Percentiles rank a stretch among this genome's conserved stretches.
Evolutionary conservation across 1,140 invertebrate species (phyloP).

Genomic region (Ceratina australensis): DNA sequence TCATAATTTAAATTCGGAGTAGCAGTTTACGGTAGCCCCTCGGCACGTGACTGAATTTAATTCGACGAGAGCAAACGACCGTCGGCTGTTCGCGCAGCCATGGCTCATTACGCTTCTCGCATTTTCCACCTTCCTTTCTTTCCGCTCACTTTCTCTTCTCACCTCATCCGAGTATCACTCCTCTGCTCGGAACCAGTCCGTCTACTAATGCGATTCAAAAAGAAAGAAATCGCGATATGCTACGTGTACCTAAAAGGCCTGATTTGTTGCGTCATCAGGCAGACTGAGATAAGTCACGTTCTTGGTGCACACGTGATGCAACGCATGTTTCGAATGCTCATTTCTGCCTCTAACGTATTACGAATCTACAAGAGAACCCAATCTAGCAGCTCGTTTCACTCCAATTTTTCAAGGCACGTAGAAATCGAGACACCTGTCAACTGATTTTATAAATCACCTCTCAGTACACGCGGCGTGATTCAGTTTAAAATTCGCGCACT

Average conservation of each 20-base stretch:
- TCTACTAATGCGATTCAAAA: too few species aligned
- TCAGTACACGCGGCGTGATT: too few species aligned
- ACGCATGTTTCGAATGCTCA: background rate
- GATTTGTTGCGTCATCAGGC: slow-evolving; percentile 2
- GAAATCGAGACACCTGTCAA: too few species aligned
- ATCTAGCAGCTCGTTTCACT: slow-evolving; percentile 4
- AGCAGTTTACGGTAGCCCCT: slow-evolving; percentile 29
- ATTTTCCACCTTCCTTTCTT: background rate
- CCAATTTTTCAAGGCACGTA: too few species aligned
- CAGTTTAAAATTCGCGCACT: too few species aligned
- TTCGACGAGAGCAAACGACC: slow-evolving; percentile 24
- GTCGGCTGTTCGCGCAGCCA: slow-evolving; percentile 15
- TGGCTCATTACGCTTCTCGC: slow-evolving; percentile 35
- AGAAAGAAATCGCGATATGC: slow-evolving; percentile 7
- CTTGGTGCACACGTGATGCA: background rate
- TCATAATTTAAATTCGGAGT: slow-evolving; percentile 48
- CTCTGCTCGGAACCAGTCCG: too few species aligned
- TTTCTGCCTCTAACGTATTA: background rate
- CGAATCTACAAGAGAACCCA: background rate
- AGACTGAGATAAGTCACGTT: slow-evolving; percentile 33
- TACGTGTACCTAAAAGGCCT: slow-evolving; percentile 1
- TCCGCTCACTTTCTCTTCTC: background rate
- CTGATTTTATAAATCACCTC: too few species aligned
- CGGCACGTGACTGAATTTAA: slow-evolving; percentile 58
- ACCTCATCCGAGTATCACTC: too few species aligned